phyloP scores from a whole-genome alignment of 2,888 invertebrate genomes.

The Colletes collaris region DNA sequence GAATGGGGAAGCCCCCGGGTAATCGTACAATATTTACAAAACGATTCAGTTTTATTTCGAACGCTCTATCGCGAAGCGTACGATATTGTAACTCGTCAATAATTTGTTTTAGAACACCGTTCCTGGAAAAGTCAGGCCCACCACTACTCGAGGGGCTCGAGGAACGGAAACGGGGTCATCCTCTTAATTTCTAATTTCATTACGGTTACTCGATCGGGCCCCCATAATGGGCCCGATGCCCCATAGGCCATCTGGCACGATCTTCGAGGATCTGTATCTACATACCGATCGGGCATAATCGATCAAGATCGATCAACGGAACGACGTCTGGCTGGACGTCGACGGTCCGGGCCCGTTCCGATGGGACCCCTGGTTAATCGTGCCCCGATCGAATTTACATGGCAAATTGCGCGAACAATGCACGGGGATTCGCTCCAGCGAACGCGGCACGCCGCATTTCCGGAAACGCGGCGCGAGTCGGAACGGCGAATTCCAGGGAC shows the following conservation, averaged over 20 bases:
- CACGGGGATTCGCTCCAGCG: neutral
- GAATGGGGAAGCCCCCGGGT: too few relatives aligned
- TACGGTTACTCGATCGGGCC: conserved; percentile 68
- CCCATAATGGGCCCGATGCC: conserved; percentile 74
- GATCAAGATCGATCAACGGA: conserved; percentile 67
- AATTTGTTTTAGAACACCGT: conserved; percentile 4
- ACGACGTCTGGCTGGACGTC: conserved; percentile 53
- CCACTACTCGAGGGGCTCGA: conserved; percentile 7
- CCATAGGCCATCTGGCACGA: conserved; percentile 81
- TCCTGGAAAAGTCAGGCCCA: conserved; percentile 61
- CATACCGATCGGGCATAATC: conserved; percentile 74
- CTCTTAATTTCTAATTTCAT: conserved; percentile 77
- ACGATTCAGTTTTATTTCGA: too few relatives aligned
- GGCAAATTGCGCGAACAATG: conserved; percentile 66
- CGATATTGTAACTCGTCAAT: too few relatives aligned
- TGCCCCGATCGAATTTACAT: conserved; percentile 74
- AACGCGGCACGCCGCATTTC: neutral
- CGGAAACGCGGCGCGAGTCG: neutral
- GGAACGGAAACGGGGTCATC: conserved; percentile 21
- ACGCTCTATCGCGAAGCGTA: too few relatives aligned
- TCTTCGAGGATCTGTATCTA: conserved; percentile 69
- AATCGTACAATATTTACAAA: too few relatives aligned
- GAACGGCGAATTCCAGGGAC: neutral
- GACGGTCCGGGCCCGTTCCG: conserved; percentile 32
- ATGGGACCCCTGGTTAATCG: conserved; percentile 71